Base-by-base conservation (phyloP, 2,888 invertebrate genomes). In the Cataglyphis rosenhaueri region DNA sequence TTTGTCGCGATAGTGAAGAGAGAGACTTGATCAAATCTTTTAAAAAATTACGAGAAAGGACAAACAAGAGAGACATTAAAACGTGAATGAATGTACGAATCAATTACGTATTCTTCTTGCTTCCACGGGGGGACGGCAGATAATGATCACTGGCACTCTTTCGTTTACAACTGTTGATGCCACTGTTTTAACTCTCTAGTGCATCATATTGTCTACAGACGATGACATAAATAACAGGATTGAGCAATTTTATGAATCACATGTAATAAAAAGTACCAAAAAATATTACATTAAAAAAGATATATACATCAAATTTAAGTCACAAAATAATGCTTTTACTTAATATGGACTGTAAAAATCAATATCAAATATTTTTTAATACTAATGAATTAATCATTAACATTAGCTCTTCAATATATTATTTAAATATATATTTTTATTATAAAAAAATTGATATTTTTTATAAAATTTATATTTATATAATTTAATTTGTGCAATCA, bases 41-140 rank as follows among this genome's bases (percentile, higher is more conserved):
- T 44, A 18, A 55, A 38, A 81, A 84, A 87, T 85, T 82, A 84
- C 32, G 81, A 83, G 71, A 41, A 75, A 64, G 73, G 64, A 71
- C 32, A 44, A 70, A 32, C 25, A 61, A 44, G 83, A 84, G 78
- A 86, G 81, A 73, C 76, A 66, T 57, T 32, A 61, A 87, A 87
- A 88, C 91, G 91, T 91, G 90, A 90, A 81, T 88, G 91, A 89
- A 90, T 90, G 90, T 74, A 79, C 79, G 38, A 73, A 79, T 75
- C 86, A 85, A 87, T 91, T 88, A 86, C 73, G 84, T 82, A 90
- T 90, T 89, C 91, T 85, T 75, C 85, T 82, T 84, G 86, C 76
- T 85, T 82, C 85, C 84, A 81, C 35, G 62, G 52, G 89, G 83
- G 86, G 84, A 85, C 82, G 75, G 41, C 82, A 57, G 57, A 73